Conservation (phyloP, 2,888 invertebrate species). For the Drosophila pegasa region DNA sequence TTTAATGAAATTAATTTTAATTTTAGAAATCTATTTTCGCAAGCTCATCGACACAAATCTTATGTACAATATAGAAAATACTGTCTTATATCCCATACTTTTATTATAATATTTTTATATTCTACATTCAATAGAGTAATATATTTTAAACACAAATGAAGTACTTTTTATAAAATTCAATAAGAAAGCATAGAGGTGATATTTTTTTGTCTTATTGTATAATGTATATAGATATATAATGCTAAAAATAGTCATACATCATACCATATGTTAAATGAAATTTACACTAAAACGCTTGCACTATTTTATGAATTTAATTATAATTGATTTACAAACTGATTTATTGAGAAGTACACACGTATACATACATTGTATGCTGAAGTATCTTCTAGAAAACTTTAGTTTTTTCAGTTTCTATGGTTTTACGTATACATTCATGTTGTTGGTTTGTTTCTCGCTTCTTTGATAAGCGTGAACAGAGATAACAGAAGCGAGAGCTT, state of each 20-base stretch:
- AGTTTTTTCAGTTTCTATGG: constrained; percentile 17
- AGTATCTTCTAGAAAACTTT: constrained; percentile 14
- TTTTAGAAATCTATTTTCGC: constrained; percentile 51
- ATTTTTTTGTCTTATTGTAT: neutral
- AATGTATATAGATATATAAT: too few relatives aligned
- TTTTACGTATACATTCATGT: constrained; percentile 1
- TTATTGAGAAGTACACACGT: neutral
- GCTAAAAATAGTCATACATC: neutral
- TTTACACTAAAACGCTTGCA: neutral
- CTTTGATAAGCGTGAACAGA: constrained; percentile 38
- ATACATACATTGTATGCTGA: neutral
- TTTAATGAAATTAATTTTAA: constrained; percentile 40
- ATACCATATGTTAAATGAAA: neutral
- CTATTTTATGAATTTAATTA: too few relatives aligned
- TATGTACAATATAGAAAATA: constrained; percentile 26
- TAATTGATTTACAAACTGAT: neutral
- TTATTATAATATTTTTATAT: constrained; percentile 7
- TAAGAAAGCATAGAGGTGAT: neutral
- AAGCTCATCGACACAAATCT: constrained; percentile 38
- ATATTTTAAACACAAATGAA: too few relatives aligned
- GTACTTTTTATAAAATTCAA: neutral
- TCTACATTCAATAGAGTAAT: neutral
- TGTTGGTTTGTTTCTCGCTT: constrained; percentile 27
- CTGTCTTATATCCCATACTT: constrained; percentile 17
- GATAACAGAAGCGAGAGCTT: constrained; percentile 42